These are phyloP conservation scores for Alaudala cheleensis DNA, from an alignment of 2,113 vertebrate species.

Conservation along the genomic window DNA sequence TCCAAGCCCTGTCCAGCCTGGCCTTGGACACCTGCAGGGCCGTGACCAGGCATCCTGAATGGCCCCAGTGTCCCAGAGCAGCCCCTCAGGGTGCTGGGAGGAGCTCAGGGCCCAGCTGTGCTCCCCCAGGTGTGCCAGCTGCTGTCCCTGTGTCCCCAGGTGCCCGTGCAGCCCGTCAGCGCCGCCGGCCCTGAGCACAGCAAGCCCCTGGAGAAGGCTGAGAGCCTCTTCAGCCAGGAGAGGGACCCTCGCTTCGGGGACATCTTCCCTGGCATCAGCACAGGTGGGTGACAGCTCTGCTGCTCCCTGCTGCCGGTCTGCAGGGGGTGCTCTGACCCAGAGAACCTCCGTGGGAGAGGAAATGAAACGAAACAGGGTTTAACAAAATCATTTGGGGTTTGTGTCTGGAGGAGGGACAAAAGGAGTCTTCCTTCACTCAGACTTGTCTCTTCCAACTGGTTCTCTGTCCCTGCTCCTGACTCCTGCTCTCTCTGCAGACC, in stretches of 20 bases:
- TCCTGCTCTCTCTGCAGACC: constrained; percentile 72
- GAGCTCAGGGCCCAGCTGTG: too few relatives aligned
- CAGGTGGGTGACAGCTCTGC: neutral
- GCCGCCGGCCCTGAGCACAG: neutral
- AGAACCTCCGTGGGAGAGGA: neutral
- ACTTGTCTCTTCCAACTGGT: accelerated
- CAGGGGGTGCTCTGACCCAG: neutral
- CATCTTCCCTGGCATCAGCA: neutral
- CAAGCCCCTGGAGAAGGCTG: neutral
- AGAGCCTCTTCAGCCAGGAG: neutral
- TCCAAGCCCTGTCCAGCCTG: neutral
- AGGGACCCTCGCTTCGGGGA: neutral
- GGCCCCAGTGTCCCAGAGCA: accelerated
- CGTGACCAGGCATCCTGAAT: neutral
- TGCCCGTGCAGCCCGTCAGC: neutral
- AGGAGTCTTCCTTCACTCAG: neutral
- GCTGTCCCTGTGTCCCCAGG: neutral
- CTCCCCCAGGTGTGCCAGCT: too few relatives aligned
- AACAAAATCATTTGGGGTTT: neutral
- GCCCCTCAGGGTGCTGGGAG: accelerated
- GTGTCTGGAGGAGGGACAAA: neutral
- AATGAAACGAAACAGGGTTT: neutral
- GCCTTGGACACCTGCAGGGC: neutral
- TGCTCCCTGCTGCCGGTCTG: neutral
- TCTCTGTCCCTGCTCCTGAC: neutral